Base-by-base conservation (phyloP, 2,888 invertebrate genomes). In the Seira musarum region DNA sequence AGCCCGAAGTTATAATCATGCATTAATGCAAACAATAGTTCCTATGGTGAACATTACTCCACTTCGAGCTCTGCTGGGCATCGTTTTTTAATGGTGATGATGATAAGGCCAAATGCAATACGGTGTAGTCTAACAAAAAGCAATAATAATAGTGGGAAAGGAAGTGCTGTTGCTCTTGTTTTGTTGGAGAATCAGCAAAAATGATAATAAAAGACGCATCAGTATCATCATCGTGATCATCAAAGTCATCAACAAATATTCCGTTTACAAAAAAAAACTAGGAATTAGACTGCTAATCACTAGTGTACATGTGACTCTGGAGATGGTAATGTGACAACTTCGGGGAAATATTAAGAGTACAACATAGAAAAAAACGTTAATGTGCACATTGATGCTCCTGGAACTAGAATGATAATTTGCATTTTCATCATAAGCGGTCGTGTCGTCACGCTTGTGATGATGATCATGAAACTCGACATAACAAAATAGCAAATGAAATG, bases 51-150 rank as follows among this genome's bases (percentile, higher is more conserved):
- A 13, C 49, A 13, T 49, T 49, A 8, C 60, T 21, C 21, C 60
- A 8, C 60, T 21, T 60, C 60, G 19, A 21, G 21, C 60, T 60
- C 21, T 30, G 30, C 8, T 30, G 30, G 30, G 30, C 60, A 60
- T 30, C 30, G 21, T 30, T 30, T 64, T 64, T 13, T 64, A 21
- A 25, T 25, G 30, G 17, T 17, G 25, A 64, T 64, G 64, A 25
- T 64, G 15, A 49, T 53, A 73, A 65, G 21, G 46, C 63, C 46
- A 64, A 63, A 65, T 65, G 72, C 53, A 73, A 73, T 63, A 65
- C 65, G 65, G 49, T 65, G 53, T 49, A 49, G 6, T 8, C 15
- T 49, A 49, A 49, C 30, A 30, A 30, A 30, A 30, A 30, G 30
- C 2, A 30, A 30, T 5, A 30, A 30, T 30, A 30, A 30, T 30